Evolutionary conservation across 2,888 invertebrate genomes (phyloP).

Genomic region (Andrena marginata): DNA sequence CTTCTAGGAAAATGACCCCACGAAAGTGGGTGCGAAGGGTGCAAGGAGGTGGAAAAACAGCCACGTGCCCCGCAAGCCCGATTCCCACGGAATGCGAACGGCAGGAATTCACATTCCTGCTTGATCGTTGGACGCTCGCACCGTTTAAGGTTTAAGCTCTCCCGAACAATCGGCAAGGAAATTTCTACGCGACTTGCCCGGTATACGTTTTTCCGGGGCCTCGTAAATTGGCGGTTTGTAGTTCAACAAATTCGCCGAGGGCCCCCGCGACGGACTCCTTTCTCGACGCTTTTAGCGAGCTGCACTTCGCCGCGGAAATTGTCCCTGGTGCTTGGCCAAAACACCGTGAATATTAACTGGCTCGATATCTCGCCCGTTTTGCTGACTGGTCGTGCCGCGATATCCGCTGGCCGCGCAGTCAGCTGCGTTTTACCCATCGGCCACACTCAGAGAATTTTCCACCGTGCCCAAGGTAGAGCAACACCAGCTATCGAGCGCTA

Average conservation of each 20-base stretch:
- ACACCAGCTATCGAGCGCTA: too few relatives aligned
- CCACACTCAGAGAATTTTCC: too few relatives aligned
- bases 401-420: neutral
- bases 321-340: neutral
- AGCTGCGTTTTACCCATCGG: too few relatives aligned
- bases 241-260: constrained; percentile 59
- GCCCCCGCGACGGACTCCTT: constrained; percentile 28
- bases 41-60: constrained; percentile 41
- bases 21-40: neutral
- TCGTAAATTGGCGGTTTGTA: constrained; percentile 59
- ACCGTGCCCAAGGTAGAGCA: too few relatives aligned
- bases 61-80: constrained; percentile 67
- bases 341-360: constrained; percentile 8
- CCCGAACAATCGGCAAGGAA: constrained; percentile 55
- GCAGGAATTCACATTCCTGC: constrained; percentile 67
- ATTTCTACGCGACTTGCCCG: constrained; percentile 61
- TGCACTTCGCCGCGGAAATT: neutral
- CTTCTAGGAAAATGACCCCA: neutral
- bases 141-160: constrained; percentile 43
- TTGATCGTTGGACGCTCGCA: constrained; percentile 56
- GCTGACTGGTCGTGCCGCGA: neutral
- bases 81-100: constrained; percentile 71
- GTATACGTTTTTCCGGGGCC: constrained; percentile 57
- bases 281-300: neutral
- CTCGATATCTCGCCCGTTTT: neutral